Conservation (phyloP, 2,888 invertebrate genomes). For the Vesta saturnalis region DNA sequence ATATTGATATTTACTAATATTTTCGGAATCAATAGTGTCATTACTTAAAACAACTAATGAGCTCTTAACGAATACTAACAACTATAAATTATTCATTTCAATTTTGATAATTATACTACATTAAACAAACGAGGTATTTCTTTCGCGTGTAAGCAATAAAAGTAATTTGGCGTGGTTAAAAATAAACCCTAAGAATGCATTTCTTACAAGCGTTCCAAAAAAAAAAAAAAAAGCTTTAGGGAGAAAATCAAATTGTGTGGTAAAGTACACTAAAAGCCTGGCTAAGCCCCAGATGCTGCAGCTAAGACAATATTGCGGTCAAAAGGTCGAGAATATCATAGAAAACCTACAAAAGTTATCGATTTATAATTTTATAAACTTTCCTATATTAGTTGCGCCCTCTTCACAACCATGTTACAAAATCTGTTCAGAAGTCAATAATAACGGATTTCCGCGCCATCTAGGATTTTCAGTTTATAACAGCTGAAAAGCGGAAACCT, state of each 20-base stretch:
- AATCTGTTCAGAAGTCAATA: too few species aligned
- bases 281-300: conserved; percentile 46
- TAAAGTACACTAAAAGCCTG: conserved; percentile 44
- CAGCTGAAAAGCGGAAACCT: too few species aligned
- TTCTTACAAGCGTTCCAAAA: conserved; percentile 11
- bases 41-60: conserved; percentile 14
- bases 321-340: conserved; percentile 43
- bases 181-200: conserved; percentile 21
- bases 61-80: neutral
- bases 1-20: neutral
- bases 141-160: neutral
- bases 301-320: conserved; percentile 50
- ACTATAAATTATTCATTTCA: conserved; percentile 19
- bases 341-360: conserved; percentile 31
- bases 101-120: conserved; percentile 17
- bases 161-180: neutral
- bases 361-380: conserved; percentile 21
- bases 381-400: conserved; percentile 2
- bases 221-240: conserved; percentile 25
- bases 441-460: too few species aligned
- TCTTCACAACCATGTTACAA: neutral
- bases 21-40: neutral
- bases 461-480: too few species aligned
- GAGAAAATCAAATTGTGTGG: conserved; percentile 35
- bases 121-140: too few species aligned